Percentiles rank a stretch among this genome's conserved stretches.
phyloP scores from a whole-genome alignment of 2,888 invertebrate species.

The Cryptocephalus primarius region DNA sequence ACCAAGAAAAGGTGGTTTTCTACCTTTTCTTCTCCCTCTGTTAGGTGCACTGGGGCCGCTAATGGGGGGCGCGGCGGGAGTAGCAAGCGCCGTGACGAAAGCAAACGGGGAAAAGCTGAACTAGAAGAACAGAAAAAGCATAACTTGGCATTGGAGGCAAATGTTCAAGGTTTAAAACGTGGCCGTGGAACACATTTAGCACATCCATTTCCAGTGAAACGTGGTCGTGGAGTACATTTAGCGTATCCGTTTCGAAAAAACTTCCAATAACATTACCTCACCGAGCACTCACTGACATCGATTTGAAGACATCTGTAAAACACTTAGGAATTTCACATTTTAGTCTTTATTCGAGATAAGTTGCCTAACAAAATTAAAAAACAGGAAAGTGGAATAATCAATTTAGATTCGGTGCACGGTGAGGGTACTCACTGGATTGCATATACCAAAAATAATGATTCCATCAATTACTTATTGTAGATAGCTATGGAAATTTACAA shows the following conservation, averaged over 20 bases:
- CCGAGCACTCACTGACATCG: slow-evolving; percentile 4
- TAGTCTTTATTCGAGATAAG: slow-evolving; percentile 6
- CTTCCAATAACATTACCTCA: slow-evolving; percentile 6
- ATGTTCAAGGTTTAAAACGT: slow-evolving; percentile 18
- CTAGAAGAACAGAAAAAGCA: slow-evolving; percentile 24
- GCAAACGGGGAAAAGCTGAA: slow-evolving; percentile 23
- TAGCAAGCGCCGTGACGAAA: slow-evolving; percentile 27
- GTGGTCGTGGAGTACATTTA: slow-evolving; percentile 15
- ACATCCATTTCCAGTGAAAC: slow-evolving; percentile 8
- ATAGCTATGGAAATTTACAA: slow-evolving; percentile 8
- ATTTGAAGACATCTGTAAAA: slow-evolving; percentile 4
- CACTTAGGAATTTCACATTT: slow-evolving; percentile 3
- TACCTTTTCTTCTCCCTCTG: slow-evolving; percentile 26
- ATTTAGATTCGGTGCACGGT: slow-evolving; percentile 7
- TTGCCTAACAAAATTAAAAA: slow-evolving; percentile 4
- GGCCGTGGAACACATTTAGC: slow-evolving; percentile 15
- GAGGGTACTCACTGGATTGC: slow-evolving; percentile 11
- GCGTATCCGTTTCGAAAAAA: slow-evolving; percentile 13
- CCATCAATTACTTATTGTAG: slow-evolving; percentile 11
- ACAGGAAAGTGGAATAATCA: slow-evolving; percentile 10
- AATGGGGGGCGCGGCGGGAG: slow-evolving; percentile 28
- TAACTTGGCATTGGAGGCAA: slow-evolving; percentile 29
- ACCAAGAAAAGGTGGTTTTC: slow-evolving; percentile 9
- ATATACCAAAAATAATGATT: slow-evolving; percentile 6
- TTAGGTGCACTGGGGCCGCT: slow-evolving; percentile 26